Base-by-base conservation (phyloP, 1,140 invertebrate species). In the Patella vulgata region DNA sequence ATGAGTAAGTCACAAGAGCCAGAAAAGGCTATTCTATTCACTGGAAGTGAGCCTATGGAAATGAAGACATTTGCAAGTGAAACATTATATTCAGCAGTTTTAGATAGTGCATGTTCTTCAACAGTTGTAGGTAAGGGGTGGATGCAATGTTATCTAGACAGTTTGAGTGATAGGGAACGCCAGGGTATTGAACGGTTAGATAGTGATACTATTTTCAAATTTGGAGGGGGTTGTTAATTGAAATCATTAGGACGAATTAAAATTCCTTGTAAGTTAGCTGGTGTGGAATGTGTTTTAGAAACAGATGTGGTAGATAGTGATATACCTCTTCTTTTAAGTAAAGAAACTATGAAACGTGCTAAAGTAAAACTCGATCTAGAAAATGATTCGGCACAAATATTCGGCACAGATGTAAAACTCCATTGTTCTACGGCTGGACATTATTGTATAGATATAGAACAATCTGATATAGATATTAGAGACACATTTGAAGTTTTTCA, bases 61-160 rank as follows among this genome's bases (percentile, higher is more conserved):
- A n/a, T 9, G n/a, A 9, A 9, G n/a, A n/a, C 39, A 11, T 40
- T 40, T 11, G 39, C n/a, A 14, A 31, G 21, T 11, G 28, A 28
- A 1, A 11, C 28, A 52, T 25, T 28, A 27, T 14, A 52, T 52
- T 28, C 50, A 30, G 50, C 50, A 14, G 28, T 52, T 52, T 25
- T 52, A 28, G 50, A 33, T 21, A 1, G 25, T 52, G 50, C 28
- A 1, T 52, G 50, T 52, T 27, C 12, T 31, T 52, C 50, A 12
- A 52, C 50, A 52, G 28, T 52, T 28, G 50, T 27, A n/a, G 50
- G 50, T 25, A 25, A 52, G 30, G 21, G 11, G 11, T 31, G 28
- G 28, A 31, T 28, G n/a, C n/a, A n/a, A n/a, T n/a, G n/a, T n/a
- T n/a, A n/a, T n/a, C n/a, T n/a, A n/a, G n/a, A n/a, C n/a, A n/a